phyloP scores from a whole-genome alignment of 2,888 invertebrate species.

The Anarsia innoxiella region DNA sequence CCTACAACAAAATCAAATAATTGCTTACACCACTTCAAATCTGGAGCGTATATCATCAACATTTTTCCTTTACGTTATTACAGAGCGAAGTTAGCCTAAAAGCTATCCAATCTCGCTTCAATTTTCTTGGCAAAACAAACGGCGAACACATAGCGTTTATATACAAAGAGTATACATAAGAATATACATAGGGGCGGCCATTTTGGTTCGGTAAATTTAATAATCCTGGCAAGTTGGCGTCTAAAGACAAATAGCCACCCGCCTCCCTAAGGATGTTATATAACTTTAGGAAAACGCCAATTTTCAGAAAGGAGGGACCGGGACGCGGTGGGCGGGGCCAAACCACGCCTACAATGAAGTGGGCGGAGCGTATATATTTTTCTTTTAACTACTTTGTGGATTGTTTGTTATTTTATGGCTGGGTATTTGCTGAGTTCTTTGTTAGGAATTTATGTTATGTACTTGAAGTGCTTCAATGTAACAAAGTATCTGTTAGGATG shows the following conservation, averaged over 20 bases:
- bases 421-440: background rate
- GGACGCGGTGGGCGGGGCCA: slow-evolving; percentile 18
- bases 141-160: slow-evolving; percentile 22
- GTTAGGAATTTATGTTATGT: background rate
- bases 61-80: too few species aligned
- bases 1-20: too few species aligned
- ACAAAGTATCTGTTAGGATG: slow-evolving; percentile 2
- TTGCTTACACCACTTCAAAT: too few species aligned
- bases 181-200: slow-evolving; percentile 34
- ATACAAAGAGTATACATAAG: slow-evolving; percentile 14
- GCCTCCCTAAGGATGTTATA: slow-evolving; percentile 43
- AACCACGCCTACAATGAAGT: slow-evolving; percentile 16
- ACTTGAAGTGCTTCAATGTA: too few species aligned
- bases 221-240: slow-evolving; percentile 44
- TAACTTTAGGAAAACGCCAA: slow-evolving; percentile 32
- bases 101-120: slow-evolving; percentile 7
- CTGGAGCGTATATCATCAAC: too few species aligned
- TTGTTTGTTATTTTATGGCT: slow-evolving; percentile 1
- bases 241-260: slow-evolving; percentile 54
- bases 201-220: slow-evolving; percentile 56
- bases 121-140: slow-evolving; percentile 9
- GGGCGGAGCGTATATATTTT: slow-evolving; percentile 17
- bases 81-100: too few species aligned
- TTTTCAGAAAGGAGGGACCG: slow-evolving; percentile 11
- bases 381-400: too few species aligned